phyloP scores from a whole-genome alignment of 2,888 invertebrate genomes.

The Megaustenia siamemsis region DNA sequence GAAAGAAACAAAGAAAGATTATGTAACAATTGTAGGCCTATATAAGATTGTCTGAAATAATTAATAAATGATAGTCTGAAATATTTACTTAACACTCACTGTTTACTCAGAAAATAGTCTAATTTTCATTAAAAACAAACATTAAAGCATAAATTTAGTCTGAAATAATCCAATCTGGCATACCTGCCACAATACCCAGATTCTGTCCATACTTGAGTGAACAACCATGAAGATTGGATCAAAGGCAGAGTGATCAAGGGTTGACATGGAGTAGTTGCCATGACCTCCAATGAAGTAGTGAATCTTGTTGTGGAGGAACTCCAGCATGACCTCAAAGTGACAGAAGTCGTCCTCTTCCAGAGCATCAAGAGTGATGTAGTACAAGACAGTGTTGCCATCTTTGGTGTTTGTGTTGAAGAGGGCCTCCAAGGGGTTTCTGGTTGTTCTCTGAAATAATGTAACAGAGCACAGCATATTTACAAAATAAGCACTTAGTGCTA shows the following conservation, averaged over 20 bases:
- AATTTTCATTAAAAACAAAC: too few species aligned
- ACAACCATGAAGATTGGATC: slow-evolving; percentile 61
- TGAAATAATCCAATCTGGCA: neutral
- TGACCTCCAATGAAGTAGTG: slow-evolving; percentile 59
- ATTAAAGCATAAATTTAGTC: too few species aligned
- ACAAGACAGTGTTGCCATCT: slow-evolving; percentile 46
- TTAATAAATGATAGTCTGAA: too few species aligned
- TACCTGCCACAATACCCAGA: slow-evolving; percentile 60
- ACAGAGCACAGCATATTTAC: too few species aligned
- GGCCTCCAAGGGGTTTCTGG: slow-evolving; percentile 38
- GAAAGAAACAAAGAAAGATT: too few species aligned
- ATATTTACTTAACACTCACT: too few species aligned
- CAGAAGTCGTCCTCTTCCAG: slow-evolving; percentile 60
- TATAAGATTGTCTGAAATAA: too few species aligned
- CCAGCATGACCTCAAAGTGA: slow-evolving; percentile 60
- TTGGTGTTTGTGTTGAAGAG: slow-evolving; percentile 40
- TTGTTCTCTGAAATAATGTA: slow-evolving; percentile 15
- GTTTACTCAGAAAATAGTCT: too few species aligned
- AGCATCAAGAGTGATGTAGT: slow-evolving; percentile 51
- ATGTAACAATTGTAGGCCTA: too few species aligned
- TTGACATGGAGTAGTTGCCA: slow-evolving; percentile 57
- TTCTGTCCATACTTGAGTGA: slow-evolving; percentile 60
- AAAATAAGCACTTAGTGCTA: too few species aligned
- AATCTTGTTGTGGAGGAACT: slow-evolving; percentile 59
- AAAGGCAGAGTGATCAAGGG: slow-evolving; percentile 59